A percentile compares a stretch with the other conserved stretches of the same genome.
These are phyloP conservation scores for Trichomycterus rosablanca DNA, from an alignment of 2,113 vertebrate species.

Conservation along the genomic window DNA sequence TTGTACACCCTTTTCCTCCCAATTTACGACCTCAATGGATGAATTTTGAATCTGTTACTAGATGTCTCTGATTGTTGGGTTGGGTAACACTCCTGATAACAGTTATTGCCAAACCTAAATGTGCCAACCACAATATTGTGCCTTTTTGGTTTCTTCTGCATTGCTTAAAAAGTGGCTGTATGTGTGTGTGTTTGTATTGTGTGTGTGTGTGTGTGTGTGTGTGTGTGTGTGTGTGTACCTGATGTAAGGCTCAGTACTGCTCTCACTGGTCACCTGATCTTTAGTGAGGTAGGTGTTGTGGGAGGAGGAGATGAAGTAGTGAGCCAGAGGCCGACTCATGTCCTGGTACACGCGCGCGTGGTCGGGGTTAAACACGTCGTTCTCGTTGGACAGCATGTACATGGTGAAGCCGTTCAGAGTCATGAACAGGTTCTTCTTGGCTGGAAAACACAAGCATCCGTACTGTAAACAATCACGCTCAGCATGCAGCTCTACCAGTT, in stretches of 20 bases:
- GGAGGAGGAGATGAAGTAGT: constrained; percentile 95
- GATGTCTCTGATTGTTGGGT: too few species aligned
- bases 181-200: neutral
- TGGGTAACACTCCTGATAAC: neutral
- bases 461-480: neutral
- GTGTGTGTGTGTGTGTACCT: constrained; percentile 63
- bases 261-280: constrained; percentile 84
- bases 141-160: too few species aligned
- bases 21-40: too few species aligned
- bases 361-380: constrained; percentile 76
- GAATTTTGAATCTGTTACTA: too few species aligned
- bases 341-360: constrained; percentile 80
- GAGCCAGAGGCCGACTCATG: constrained; percentile 83
- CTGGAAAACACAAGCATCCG: constrained; percentile 56
- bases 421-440: constrained; percentile 83
- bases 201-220: neutral
- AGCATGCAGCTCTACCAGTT: neutral
- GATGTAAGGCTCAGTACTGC: constrained; percentile 92
- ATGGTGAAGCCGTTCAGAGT: constrained; percentile 91
- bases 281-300: constrained; percentile 95
- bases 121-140: too few species aligned
- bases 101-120: neutral
- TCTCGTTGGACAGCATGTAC: constrained; percentile 86
- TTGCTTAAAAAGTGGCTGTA: neutral
- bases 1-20: too few species aligned